These are phyloP conservation scores for Escarpia spicata DNA, from an alignment of 2,888 invertebrate species.

Conservation along the genomic window DNA sequence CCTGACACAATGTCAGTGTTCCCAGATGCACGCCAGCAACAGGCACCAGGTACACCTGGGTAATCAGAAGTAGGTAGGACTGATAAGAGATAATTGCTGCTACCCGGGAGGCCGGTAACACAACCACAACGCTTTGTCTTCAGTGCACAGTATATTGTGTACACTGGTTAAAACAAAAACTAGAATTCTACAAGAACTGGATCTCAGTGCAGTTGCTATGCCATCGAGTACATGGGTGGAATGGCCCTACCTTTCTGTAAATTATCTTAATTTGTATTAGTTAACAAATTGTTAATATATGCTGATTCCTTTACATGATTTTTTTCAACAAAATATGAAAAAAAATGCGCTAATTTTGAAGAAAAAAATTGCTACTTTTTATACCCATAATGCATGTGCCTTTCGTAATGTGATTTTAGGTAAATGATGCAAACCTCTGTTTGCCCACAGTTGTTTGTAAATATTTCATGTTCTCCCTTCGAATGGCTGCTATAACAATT, in stretches of 20 bases:
- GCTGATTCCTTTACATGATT: too few relatives aligned
- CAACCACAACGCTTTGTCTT: background rate
- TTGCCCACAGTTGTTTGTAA: too few relatives aligned
- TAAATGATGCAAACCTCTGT: too few relatives aligned
- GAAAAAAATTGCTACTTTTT: too few relatives aligned
- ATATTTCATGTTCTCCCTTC: background rate
- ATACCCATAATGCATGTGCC: too few relatives aligned
- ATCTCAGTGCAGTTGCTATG: background rate
- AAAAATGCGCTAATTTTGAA: too few relatives aligned
- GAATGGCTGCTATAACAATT: background rate
- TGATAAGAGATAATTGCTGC: background rate
- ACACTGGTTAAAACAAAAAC: background rate
- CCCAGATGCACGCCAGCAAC: background rate
- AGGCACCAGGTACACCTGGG: background rate
- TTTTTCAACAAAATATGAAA: too few relatives aligned
- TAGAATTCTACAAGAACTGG: background rate
- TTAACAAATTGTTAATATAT: too few relatives aligned
- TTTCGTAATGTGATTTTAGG: too few relatives aligned
- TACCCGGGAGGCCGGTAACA: background rate
- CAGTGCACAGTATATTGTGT: background rate
- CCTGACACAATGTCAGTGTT: constrained; percentile 1
- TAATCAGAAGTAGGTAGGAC: background rate
- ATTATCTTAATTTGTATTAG: too few relatives aligned
- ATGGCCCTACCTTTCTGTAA: too few relatives aligned
- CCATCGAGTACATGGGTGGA: background rate